Conservation (phyloP, 2,888 invertebrate genomes). For the Caenorhabditis sp. region DNA sequence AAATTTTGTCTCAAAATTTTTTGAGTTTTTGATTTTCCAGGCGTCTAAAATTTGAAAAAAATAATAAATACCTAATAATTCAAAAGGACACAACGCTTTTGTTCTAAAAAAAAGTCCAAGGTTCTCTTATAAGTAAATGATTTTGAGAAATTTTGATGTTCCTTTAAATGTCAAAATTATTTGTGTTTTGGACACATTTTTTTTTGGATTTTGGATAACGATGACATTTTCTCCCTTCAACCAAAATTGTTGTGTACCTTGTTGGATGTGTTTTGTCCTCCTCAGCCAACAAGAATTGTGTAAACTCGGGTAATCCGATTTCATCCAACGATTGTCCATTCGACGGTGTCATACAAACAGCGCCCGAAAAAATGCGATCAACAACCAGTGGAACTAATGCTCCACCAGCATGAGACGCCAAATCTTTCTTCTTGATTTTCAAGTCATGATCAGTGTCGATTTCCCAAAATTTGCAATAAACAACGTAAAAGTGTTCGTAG, state of each 20-base stretch:
- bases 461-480: slow-evolving; percentile 99
- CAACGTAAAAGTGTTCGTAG: slow-evolving; percentile 99
- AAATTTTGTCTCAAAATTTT: too few relatives aligned
- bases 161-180: too few relatives aligned
- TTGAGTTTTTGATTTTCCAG: too few relatives aligned
- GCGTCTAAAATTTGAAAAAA: too few relatives aligned
- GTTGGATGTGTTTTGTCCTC: slow-evolving; percentile 96
- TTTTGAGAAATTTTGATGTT: too few relatives aligned
- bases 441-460: slow-evolving; percentile 97
- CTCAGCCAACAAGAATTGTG: slow-evolving; percentile 97
- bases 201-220: too few relatives aligned
- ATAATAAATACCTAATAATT: too few relatives aligned
- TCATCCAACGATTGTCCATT: slow-evolving; percentile 20
- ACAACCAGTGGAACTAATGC: slow-evolving; percentile 95
- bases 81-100: too few relatives aligned
- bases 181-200: too few relatives aligned
- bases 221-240: too few relatives aligned
- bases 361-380: slow-evolving; percentile 94
- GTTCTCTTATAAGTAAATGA: too few relatives aligned
- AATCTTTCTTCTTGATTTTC: slow-evolving; percentile 84
- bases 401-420: slow-evolving; percentile 92
- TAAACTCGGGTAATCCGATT: slow-evolving; percentile 99
- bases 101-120: too few relatives aligned
- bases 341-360: slow-evolving; percentile 76
- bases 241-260: slow-evolving; percentile 70